Base-by-base conservation (phyloP, 2,797 vertebrate genomes). In the Catharus ustulatus region DNA sequence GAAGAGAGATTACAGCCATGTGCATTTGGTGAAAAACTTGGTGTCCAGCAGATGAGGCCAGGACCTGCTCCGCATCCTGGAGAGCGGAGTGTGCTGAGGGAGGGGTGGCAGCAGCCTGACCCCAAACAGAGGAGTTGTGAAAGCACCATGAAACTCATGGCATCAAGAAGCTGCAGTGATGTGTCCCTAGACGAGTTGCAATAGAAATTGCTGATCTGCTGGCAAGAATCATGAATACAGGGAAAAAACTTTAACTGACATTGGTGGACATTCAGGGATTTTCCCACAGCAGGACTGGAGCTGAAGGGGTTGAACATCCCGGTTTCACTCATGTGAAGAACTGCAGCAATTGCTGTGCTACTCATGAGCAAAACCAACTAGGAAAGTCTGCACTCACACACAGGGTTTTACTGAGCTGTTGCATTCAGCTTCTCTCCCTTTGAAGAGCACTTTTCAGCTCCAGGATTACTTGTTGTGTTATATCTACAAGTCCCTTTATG, bases 101-200 rank as follows among this genome's bases (percentile, higher is more conserved):
- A 71, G 23, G 36, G 46, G 18, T 34, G 59, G 63, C 63, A 57
- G 81, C 61, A 58, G 49, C 30, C 30, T 58, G 38, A 36, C 24
- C 38, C 58, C 51, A 48, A 10, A 54, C 42, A 63, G 9, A 78
- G 42, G 14, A 20, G 4, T 6, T 76, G 32, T 78, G 40, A 54
- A 61, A 76, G 38, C 29, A 69, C 40, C 45, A 2, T 0, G 0
- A 52, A 68, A 82, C 7, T 71, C 3, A 0, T 3, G 29, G 29
- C 36, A 42, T 30, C 55, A 13, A n/a, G 68, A 46, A 74, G 34
- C 23, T 90, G 66, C 23, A 76, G 67, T 15, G 24, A 34, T 49
- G 26, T 21, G 21, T 59, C 7, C 57, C 9, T 27, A 51, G 27
- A 38, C 0, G 7, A 86, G 21, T 1, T 78, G 66, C 42, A 51